phyloP scores from a whole-genome alignment of 2,797 vertebrate species.

The Australoheros facetus region DNA sequence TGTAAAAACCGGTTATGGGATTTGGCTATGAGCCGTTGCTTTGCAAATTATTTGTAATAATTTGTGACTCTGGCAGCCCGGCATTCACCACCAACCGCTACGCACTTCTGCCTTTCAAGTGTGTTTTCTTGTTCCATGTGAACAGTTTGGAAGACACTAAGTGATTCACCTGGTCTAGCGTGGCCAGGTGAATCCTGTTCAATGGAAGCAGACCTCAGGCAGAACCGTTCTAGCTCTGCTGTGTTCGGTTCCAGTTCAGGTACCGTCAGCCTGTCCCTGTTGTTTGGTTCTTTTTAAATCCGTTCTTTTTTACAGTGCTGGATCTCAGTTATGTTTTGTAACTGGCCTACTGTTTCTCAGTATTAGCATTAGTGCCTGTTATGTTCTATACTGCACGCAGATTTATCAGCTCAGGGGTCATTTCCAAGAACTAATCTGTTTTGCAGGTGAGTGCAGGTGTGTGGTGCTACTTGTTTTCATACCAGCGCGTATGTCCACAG shows the following conservation, averaged over 20 bases:
- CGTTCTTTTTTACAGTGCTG: neutral
- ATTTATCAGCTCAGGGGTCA: slow-evolving; percentile 41
- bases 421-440: slow-evolving; percentile 49
- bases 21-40: neutral
- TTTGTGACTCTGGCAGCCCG: neutral
- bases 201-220: no score
- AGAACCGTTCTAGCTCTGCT: no score
- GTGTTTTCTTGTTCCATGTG: no score
- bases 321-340: neutral
- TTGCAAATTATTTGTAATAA: neutral
- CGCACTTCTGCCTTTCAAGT: no score
- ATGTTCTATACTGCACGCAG: slow-evolving; percentile 20
- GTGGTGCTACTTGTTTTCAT: neutral
- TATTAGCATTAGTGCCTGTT: neutral
- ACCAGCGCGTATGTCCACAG: neutral
- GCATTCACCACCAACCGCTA: neutral
- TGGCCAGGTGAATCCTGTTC: no score
- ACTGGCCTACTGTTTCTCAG: neutral
- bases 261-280: no score
- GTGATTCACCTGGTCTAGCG: no score
- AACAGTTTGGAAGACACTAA: no score
- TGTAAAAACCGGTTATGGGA: neutral
- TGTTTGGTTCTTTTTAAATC: neutral
- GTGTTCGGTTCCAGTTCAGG: no score
- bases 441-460: slow-evolving; percentile 20